These are phyloP conservation scores for Tetraneura akinire DNA, from an alignment of 1,140 invertebrate genomes.

Conservation along the genomic window DNA sequence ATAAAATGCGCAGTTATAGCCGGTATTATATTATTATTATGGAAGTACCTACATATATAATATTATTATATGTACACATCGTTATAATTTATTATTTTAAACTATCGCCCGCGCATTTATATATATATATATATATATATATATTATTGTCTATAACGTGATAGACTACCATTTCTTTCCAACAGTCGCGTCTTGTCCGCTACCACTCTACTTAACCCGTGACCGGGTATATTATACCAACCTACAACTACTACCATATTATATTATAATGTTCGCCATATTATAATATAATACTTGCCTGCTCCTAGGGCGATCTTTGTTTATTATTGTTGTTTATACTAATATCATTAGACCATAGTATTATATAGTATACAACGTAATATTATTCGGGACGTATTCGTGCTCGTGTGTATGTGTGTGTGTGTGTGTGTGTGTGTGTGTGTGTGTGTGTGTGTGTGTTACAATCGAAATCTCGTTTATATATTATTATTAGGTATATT, in stretches of 20 bases:
- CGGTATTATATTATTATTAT: no score
- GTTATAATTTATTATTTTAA: constrained; percentile 26
- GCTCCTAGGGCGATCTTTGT: constrained; percentile 35
- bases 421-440: background rate
- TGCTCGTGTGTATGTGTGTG: background rate
- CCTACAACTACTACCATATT: constrained; percentile 20
- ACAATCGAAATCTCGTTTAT: constrained; percentile 35
- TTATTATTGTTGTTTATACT: constrained; percentile 10
- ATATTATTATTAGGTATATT: background rate
- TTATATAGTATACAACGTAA: no score
- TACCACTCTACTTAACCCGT: constrained; percentile 30
- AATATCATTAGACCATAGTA: background rate
- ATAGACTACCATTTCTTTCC: constrained; percentile 33
- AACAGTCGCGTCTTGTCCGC: background rate
- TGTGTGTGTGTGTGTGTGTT: background rate
- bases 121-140: no score
- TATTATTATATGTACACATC: background rate
- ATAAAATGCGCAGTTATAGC: no score
- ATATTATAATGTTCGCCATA: no score
- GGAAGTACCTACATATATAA: background rate
- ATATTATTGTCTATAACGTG: constrained; percentile 31
- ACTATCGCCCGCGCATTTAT: constrained; percentile 9
- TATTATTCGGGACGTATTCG: background rate
- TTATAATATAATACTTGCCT: no score
- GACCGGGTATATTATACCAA: constrained; percentile 1